Base-by-base conservation (phyloP, 2,113 vertebrate genomes). In the Pao palembangensis region DNA sequence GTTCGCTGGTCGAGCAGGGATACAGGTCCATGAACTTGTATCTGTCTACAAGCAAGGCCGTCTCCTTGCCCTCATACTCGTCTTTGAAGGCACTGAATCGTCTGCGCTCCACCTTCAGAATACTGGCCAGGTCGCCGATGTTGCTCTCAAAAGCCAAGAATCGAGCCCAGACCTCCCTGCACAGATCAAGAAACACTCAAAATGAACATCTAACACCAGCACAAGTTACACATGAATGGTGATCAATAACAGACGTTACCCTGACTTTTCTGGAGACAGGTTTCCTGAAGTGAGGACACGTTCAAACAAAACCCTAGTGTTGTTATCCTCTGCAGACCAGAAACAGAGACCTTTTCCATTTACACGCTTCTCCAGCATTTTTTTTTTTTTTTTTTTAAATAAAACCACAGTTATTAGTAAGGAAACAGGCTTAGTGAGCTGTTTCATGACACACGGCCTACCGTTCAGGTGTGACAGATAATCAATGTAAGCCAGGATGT, bases 21-120 rank as follows among this genome's bases (percentile, higher is more conserved):
- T 98, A 99, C 67, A 99, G 87, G 81, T 99, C 97, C 97, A 99
- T 99, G 86, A 99, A 99, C 82, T 98, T 98, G 76, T 99, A 99
- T 79, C 96, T 91, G 61, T 99, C 97, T 42, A 99, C 97, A 1
- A 99, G 90, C 78, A 98, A 83, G 48, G 96, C 96, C 0, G 97
- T 99, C 83, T 99, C 96, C 87, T 98, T 98, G 80, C 96, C 97
- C 81, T 98, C 96, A 0, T 98, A 99, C 51, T 99, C 97, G 12
- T 98, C 96, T 74, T 97, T 98, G 80, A 99, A 99, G 6, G 96
- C 96, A 8, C 93, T 92, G 84, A 99, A 99, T 55, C 96, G 92
- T 75, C 97, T 85, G 80, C 96, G 94, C 55, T 99, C 97, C 19
- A 99, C 96, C 81, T 99, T 99, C 56, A 99, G 90, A 73, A 99